Evolutionary conservation across 1,140 invertebrate species (phyloP), one percentile per base, ranked within the genome.

Genomic region (Hylaeus volcanicus): DNA sequence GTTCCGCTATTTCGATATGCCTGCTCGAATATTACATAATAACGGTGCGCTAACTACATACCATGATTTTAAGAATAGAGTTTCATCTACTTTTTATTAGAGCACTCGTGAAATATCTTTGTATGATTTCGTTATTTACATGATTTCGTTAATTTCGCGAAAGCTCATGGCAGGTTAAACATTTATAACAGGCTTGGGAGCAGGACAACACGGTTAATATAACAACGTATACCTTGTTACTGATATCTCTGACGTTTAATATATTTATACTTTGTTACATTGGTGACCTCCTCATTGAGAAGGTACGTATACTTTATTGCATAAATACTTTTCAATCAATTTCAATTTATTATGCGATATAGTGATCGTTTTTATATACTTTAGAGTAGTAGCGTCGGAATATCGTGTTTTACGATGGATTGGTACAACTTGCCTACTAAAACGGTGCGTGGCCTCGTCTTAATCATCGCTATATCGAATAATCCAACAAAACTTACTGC

Each of bases 201-300:
- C 68, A 78, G 26, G 66, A 75, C 43, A 71, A 90, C 74, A 78
- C 37, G 12, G n/a, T 88, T 51, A 26, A 78, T n/a, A 55, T 89
- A 45, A 68, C 68, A 14, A 83, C 66, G 2, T 89, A 89, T n/a
- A 78, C 64, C 11, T 64, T 88, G 41, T 56, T 90, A 37, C 41
- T 91, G 0, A 51, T 88, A 55, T 88, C 89, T 14, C 75, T 90
- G 12, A 87, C 72, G 1, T 88, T 90, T 41, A 90, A 91, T 78
- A 84, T 90, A 60, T 90, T 88, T 39, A 89, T 91, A 65, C 88
- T 89, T 37, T 90, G 90, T 11, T 85, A 87, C 15, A 88, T 91
- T 41, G 89, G 89, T 8, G 86, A 91, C 14, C 58, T 89, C 12
- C 63, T 90, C 1, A 82, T 83, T 12, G 75, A 89, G 71, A 81